These are phyloP conservation scores for Florisuga fusca DNA, from an alignment of 2,797 vertebrate species.

Conservation along the genomic window DNA sequence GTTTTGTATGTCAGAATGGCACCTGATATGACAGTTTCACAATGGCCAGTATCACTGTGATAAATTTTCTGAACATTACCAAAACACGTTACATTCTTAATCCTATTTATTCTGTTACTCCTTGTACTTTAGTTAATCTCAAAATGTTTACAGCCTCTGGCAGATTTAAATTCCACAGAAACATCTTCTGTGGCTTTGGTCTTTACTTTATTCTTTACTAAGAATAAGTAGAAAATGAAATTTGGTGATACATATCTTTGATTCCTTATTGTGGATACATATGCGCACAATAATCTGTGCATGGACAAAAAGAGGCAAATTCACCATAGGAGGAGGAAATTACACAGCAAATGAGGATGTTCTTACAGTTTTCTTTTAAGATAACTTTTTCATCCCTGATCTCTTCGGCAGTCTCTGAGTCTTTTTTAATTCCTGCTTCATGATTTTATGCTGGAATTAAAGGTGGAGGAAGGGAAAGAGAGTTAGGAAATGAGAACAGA, in stretches of 20 bases:
- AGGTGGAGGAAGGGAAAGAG: not conserved
- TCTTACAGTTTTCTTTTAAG: not conserved
- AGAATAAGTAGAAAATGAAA: rapidly evolving
- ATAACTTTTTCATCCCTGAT: not conserved
- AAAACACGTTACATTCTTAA: not conserved
- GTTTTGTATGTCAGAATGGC: not conserved
- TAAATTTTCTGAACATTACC: not conserved
- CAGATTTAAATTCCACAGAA: not conserved
- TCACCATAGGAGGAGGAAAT: not conserved
- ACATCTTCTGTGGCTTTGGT: not conserved
- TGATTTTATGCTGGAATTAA: not conserved
- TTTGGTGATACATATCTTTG: not conserved
- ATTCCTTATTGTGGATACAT: not conserved
- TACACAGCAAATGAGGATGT: not conserved
- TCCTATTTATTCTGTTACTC: not conserved
- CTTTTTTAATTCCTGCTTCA: not conserved
- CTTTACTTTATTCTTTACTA: not conserved
- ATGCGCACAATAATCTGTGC: not conserved
- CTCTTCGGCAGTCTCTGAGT: not conserved
- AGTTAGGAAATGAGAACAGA: not conserved
- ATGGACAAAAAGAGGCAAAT: not conserved
- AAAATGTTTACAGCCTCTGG: not conserved
- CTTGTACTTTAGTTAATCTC: not conserved
- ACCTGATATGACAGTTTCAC: not conserved
- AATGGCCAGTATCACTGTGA: not conserved